A percentile compares a stretch with the other conserved stretches of the same genome.
Evolutionary conservation across 2,797 vertebrate species (phyloP).

Genomic region (Amblyraja radiata): DNA sequence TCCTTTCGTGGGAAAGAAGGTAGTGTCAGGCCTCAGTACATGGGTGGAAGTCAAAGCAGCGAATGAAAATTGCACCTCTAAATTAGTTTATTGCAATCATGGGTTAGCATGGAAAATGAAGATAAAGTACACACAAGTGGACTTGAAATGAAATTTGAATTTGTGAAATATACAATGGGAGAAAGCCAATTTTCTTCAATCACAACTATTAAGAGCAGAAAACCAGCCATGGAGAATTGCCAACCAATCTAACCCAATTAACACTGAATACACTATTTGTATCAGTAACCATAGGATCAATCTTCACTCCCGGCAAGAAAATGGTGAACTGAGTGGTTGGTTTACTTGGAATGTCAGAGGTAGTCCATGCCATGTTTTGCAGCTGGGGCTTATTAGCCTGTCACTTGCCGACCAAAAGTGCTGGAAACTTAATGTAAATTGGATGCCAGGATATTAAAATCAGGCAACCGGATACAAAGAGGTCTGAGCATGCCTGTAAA

Average conservation of each 20-base stretch:
- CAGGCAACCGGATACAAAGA: neutral
- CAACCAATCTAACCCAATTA: neutral
- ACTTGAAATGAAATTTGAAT: neutral
- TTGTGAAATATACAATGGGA: slow-evolving; percentile 14
- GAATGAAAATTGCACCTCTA: neutral
- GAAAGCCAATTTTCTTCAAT: neutral
- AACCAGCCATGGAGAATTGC: neutral
- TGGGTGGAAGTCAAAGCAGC: neutral
- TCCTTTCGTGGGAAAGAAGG: neutral
- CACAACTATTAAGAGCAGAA: neutral
- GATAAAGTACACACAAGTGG: neutral
- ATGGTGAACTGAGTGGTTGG: neutral
- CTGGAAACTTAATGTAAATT: neutral
- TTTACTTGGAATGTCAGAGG: neutral
- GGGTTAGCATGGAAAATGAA: neutral
- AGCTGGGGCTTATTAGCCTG: neutral
- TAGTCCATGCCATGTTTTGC: neutral
- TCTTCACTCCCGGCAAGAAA: neutral
- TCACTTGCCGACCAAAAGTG: neutral
- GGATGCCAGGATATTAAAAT: neutral
- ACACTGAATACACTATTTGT: neutral
- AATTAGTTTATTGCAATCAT: neutral
- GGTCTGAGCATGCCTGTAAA: too few relatives aligned
- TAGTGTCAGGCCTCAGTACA: too few relatives aligned
- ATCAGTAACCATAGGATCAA: neutral